These are phyloP conservation scores for Tillus elongatus DNA, from an alignment of 2,888 invertebrate species.

Conservation along the genomic window DNA sequence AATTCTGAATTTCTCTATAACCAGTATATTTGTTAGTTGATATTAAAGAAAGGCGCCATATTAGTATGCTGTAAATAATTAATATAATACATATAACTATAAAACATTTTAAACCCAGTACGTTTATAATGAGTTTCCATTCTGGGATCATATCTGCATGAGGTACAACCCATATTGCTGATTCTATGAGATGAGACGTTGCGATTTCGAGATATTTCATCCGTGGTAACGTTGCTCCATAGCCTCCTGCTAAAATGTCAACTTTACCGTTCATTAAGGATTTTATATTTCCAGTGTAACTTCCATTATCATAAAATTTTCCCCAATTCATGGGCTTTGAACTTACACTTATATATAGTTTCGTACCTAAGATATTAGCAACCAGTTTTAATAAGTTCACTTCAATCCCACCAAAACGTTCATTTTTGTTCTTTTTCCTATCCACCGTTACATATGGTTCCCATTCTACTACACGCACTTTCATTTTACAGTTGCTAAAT, in stretches of 20 bases:
- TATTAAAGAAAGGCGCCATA: background rate
- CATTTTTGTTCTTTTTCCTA: background rate
- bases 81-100: no score
- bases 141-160: background rate
- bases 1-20: no score
- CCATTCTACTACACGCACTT: background rate
- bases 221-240: background rate
- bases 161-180: background rate
- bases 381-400: background rate
- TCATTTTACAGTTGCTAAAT: background rate
- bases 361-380: background rate
- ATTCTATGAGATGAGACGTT: background rate
- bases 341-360: background rate
- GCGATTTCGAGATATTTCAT: background rate
- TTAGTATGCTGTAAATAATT: no score
- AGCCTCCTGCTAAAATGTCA: background rate
- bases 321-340: background rate
- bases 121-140: background rate
- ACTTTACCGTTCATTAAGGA: background rate
- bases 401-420: background rate
- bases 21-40: no score
- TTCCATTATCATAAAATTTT: background rate
- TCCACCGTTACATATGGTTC: background rate
- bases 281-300: background rate
- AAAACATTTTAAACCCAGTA: no score